phyloP scores from a whole-genome alignment of 2,797 vertebrate species.

The Pseudochirops cupreus region DNA sequence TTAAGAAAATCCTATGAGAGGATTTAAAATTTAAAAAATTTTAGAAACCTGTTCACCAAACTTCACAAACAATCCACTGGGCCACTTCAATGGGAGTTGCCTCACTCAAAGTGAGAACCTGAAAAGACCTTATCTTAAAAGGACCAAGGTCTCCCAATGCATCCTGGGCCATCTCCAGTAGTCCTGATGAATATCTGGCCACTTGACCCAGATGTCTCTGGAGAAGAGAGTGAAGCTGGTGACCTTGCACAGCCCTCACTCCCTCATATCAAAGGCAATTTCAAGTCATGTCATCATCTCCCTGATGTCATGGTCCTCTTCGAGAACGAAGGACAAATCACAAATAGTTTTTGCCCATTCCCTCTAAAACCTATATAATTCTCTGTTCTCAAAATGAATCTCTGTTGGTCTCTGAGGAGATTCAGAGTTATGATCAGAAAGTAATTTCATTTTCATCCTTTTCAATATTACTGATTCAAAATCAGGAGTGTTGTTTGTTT shows the following conservation, averaged over 20 bases:
- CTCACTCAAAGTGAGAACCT: too few species aligned
- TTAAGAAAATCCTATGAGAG: constrained; percentile 27
- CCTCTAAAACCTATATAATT: background rate
- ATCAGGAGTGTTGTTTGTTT: background rate
- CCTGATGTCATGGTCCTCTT: too few species aligned
- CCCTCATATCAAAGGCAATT: too few species aligned
- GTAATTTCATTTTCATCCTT: constrained; percentile 33
- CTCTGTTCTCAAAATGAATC: background rate
- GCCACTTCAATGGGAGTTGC: background rate
- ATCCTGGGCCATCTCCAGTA: too few species aligned
- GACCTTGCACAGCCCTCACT: too few species aligned
- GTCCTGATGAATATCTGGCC: too few species aligned
- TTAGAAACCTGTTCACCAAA: background rate
- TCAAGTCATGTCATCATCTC: too few species aligned
- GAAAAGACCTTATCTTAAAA: too few species aligned
- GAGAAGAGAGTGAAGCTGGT: too few species aligned
- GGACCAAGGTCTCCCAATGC: too few species aligned
- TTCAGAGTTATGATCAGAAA: constrained; percentile 39
- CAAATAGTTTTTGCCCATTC: background rate
- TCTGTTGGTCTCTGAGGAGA: background rate
- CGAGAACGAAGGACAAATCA: too few species aligned
- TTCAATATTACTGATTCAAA: background rate
- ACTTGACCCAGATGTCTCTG: too few species aligned
- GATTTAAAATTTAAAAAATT: background rate
- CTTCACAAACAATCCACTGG: background rate